A percentile compares a stretch with the other conserved stretches of the same genome.
Evolutionary conservation across 2,797 vertebrate species (phyloP).

Genomic region (Naso thynnoides): DNA sequence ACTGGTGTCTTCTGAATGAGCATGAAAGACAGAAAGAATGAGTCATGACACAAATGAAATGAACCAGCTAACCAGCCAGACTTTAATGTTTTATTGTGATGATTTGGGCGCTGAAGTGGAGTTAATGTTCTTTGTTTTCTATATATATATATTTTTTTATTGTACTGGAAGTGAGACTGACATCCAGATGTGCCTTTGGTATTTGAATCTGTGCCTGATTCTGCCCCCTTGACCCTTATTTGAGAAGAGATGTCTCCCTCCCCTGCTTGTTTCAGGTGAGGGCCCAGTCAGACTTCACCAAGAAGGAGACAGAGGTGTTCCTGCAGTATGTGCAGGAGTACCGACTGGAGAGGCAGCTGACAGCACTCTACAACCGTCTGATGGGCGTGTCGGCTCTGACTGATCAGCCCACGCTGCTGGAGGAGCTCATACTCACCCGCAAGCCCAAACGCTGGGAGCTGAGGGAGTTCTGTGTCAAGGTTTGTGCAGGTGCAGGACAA

Average conservation of each 20-base stretch:
- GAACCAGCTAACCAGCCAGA: too few species aligned
- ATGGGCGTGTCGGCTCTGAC: conserved; percentile 76
- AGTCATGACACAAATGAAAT: too few species aligned
- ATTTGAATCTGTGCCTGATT: neutral
- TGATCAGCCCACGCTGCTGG: conserved; percentile 78
- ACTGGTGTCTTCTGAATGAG: too few species aligned
- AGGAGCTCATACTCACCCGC: conserved; percentile 73
- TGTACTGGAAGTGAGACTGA: too few species aligned
- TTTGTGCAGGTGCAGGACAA: conserved; percentile 38
- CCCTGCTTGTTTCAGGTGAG: conserved; percentile 55
- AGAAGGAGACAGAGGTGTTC: conserved; percentile 81
- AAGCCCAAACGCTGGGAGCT: conserved; percentile 81
- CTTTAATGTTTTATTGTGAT: too few species aligned
- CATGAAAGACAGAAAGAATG: too few species aligned
- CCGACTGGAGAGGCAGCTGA: conserved; percentile 82
- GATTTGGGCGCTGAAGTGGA: too few species aligned
- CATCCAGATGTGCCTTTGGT: too few species aligned
- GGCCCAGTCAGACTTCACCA: conserved; percentile 70
- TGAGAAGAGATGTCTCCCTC: neutral
- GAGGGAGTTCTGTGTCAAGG: conserved; percentile 82
- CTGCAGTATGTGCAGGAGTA: conserved; percentile 76
- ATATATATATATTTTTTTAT: neutral
- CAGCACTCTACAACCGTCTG: conserved; percentile 76
- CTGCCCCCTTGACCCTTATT: too few species aligned
- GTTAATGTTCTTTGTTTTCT: too few species aligned